phyloP scores from a whole-genome alignment of 1,140 invertebrate species.

The Formica exsecta region DNA sequence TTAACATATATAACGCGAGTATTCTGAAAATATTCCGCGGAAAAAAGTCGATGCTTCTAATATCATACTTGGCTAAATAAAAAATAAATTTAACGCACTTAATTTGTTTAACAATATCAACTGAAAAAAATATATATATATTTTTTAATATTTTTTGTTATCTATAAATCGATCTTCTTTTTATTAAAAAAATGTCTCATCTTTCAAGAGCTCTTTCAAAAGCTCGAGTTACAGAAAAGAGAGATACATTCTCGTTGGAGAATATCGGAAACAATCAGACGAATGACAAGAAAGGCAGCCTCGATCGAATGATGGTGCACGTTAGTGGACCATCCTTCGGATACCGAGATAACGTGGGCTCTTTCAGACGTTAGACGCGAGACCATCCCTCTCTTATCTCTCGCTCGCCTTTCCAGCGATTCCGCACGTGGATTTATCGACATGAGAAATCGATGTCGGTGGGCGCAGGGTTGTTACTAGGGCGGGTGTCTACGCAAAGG shows the following conservation, averaged over 20 bases:
- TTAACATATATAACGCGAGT: neutral
- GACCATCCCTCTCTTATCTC: conserved; percentile 19
- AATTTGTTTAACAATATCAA: neutral
- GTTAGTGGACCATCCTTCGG: conserved; percentile 25
- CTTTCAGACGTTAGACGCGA: neutral
- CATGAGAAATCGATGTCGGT: conserved; percentile 50
- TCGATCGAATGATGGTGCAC: neutral
- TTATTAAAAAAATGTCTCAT: neutral
- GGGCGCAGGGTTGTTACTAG: conserved; percentile 26
- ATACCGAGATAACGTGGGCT: conserved; percentile 19
- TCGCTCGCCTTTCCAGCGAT: conserved; percentile 5
- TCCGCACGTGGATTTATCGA: conserved; percentile 48
- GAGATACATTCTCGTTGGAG: neutral
- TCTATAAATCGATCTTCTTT: neutral
- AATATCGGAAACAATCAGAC: neutral
- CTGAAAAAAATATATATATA: neutral
- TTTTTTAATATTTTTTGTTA: neutral
- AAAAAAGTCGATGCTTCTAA: neutral
- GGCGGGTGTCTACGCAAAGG: conserved; percentile 30
- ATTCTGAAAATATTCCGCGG: neutral
- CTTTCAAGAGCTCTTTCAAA: neutral
- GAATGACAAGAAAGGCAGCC: neutral
- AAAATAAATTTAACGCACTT: neutral
- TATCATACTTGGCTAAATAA: conserved; percentile 3
- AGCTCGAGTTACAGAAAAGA: neutral